Evolutionary conservation across 2,888 invertebrate species (phyloP).

Genomic region (Heteromyza rotundicornis): DNA sequence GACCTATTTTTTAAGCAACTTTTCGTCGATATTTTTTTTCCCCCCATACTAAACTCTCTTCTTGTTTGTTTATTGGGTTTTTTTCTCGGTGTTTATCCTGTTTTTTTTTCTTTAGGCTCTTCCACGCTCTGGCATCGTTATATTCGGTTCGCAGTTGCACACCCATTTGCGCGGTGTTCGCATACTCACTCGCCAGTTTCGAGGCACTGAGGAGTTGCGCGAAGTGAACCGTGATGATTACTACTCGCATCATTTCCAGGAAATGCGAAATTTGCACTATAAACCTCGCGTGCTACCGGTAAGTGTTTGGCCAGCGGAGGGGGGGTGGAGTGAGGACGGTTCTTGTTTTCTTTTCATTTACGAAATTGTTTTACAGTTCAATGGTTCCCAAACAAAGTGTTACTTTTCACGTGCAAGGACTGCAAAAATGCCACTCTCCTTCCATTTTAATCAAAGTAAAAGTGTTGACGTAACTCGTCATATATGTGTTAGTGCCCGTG

Average conservation of each 20-base stretch:
- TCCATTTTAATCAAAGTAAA: slow-evolving; percentile 19
- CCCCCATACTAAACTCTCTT: neutral
- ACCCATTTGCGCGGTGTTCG: slow-evolving; percentile 90
- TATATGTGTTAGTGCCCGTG: neutral
- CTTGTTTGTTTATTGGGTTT: neutral
- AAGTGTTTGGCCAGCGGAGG: slow-evolving; percentile 45
- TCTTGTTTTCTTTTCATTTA: too few species aligned
- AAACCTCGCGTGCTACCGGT: slow-evolving; percentile 86
- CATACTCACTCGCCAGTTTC: slow-evolving; percentile 84
- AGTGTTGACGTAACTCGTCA: neutral
- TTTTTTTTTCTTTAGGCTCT: slow-evolving; percentile 67
- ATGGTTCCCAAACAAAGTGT: too few species aligned
- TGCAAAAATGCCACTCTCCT: neutral
- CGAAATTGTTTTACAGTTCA: too few species aligned
- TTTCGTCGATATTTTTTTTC: slow-evolving; percentile 7
- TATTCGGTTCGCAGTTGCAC: slow-evolving; percentile 97
- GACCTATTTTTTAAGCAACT: slow-evolving; percentile 15
- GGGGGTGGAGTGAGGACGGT: neutral
- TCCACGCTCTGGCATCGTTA: slow-evolving; percentile 81
- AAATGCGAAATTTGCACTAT: slow-evolving; percentile 83
- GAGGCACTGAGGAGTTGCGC: slow-evolving; percentile 81
- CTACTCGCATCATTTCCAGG: slow-evolving; percentile 98
- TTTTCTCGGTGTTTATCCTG: neutral
- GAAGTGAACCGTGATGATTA: slow-evolving; percentile 91
- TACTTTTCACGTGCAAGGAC: neutral